phyloP scores from a whole-genome alignment of 2,797 vertebrate species.

The Sternarchorhynchus goeldii region DNA sequence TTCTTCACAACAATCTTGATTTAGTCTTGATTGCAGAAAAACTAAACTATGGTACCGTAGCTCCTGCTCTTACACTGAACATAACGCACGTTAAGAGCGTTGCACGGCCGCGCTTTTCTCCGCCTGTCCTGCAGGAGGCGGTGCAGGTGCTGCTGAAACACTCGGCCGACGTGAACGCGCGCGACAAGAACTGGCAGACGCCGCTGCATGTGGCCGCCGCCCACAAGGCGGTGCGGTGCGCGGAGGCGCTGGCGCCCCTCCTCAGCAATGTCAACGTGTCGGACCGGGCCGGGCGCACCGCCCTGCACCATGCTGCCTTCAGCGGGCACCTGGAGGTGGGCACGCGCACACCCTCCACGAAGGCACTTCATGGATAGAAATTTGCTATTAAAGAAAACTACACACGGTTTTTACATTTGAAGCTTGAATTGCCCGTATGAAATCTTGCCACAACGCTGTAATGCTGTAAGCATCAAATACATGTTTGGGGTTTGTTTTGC shows the following conservation, averaged over 20 bases:
- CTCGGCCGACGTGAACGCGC: slow-evolving; percentile 95
- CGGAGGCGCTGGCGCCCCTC: slow-evolving; percentile 93
- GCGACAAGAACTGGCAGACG: slow-evolving; percentile 99
- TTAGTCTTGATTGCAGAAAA: no score
- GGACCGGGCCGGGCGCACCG: slow-evolving; percentile 93
- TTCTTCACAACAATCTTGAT: no score
- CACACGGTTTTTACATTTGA: no score
- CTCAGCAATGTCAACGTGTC: slow-evolving; percentile 98
- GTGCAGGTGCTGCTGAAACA: slow-evolving; percentile 97
- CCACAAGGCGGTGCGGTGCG: slow-evolving; percentile 95
- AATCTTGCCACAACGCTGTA: no score
- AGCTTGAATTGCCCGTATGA: no score
- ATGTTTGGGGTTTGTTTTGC: slow-evolving; percentile 29
- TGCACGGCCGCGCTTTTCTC: not conserved
- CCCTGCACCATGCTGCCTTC: slow-evolving; percentile 95
- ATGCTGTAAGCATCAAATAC: not conserved
- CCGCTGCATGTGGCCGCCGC: slow-evolving; percentile 95
- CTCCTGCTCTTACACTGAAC: not conserved
- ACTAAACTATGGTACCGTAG: no score
- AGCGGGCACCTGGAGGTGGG: slow-evolving; percentile 93
- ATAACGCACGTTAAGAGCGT: not conserved
- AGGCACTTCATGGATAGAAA: no score
- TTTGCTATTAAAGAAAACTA: no score
- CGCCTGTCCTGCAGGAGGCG: slow-evolving; percentile 78
- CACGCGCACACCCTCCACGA: not conserved